Conservation (phyloP, 2,888 invertebrate genomes). For the Autographa gamma region DNA sequence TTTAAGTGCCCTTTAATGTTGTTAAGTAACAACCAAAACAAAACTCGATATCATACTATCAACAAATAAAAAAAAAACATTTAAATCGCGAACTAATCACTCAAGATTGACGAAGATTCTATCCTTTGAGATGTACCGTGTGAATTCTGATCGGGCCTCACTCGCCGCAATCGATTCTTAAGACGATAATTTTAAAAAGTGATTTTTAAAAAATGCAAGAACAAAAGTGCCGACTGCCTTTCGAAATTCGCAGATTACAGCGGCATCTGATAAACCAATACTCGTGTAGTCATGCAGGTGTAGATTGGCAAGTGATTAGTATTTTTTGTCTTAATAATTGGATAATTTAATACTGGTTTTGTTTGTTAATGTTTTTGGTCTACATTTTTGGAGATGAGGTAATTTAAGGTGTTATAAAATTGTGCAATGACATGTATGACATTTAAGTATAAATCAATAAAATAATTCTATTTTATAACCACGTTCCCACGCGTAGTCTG, state of each 20-base stretch:
- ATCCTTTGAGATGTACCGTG: conserved; percentile 85
- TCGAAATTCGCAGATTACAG: conserved; percentile 85
- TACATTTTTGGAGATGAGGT: conserved; percentile 25
- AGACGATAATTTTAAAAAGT: conserved; percentile 82
- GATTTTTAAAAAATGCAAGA: conserved; percentile 74
- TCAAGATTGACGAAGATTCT: too few species aligned
- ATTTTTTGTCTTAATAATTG: conserved; percentile 52
- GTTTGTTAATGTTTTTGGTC: conserved; percentile 30
- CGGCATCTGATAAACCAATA: conserved; percentile 87
- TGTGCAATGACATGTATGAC: background rate
- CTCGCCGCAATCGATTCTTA: conserved; percentile 79
- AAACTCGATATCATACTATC: conserved; percentile 41
- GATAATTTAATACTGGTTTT: conserved; percentile 48
- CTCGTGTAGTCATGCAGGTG: conserved; percentile 70
- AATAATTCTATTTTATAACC: too few species aligned
- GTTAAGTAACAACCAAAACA: conserved; percentile 10
- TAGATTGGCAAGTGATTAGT: conserved; percentile 68
- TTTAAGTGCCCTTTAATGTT: background rate
- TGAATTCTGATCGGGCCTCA: conserved; percentile 77
- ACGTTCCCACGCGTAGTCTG: too few species aligned
- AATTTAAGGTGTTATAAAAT: conserved; percentile 13
- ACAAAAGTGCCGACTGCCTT: conserved; percentile 84
- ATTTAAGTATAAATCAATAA: too few species aligned
- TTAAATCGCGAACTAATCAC: conserved; percentile 69
- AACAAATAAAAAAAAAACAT: conserved; percentile 64